These are phyloP conservation scores for Thalassophryne amazonica DNA, from an alignment of 2,797 vertebrate genomes.

Conservation along the genomic window DNA sequence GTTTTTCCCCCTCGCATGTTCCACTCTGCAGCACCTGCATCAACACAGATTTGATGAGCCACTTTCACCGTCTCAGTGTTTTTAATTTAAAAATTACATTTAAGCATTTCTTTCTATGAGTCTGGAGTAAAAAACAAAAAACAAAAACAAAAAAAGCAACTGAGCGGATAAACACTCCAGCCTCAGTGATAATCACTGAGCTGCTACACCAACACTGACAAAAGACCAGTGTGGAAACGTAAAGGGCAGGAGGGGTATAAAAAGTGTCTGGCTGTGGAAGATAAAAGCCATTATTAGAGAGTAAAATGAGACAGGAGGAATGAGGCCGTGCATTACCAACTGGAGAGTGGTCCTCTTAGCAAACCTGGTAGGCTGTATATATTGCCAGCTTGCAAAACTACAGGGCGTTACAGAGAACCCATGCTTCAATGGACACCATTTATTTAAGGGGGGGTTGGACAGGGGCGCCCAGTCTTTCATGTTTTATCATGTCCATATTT, in stretches of 20 bases:
- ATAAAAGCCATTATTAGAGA: conserved; percentile 75
- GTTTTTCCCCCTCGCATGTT: conserved; percentile 45
- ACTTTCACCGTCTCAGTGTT: conserved; percentile 18
- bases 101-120: conserved; percentile 25
- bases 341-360: conserved; percentile 22
- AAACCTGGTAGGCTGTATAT: conserved; percentile 12
- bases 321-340: neutral
- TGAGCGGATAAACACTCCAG: conserved; percentile 53
- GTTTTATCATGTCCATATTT: conserved; percentile 32
- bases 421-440: conserved; percentile 34
- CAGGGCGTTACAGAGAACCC: neutral
- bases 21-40: conserved; percentile 27
- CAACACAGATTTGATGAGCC: conserved; percentile 22
- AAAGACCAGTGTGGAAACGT: conserved; percentile 65
- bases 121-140: neutral
- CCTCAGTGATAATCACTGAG: conserved; percentile 59
- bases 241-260: conserved; percentile 69
- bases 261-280: conserved; percentile 69
- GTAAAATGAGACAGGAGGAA: conserved; percentile 60
- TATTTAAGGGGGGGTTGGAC: conserved; percentile 42
- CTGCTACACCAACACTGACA: conserved; percentile 53
- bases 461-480: conserved; percentile 33
- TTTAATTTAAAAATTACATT: conserved; percentile 24
- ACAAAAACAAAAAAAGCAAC: neutral
- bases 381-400: conserved; percentile 19